Evolutionary conservation across 2,113 vertebrate genomes (phyloP), one percentile per base, ranked within the genome.

Genomic region (Macquaria ambigua): DNA sequence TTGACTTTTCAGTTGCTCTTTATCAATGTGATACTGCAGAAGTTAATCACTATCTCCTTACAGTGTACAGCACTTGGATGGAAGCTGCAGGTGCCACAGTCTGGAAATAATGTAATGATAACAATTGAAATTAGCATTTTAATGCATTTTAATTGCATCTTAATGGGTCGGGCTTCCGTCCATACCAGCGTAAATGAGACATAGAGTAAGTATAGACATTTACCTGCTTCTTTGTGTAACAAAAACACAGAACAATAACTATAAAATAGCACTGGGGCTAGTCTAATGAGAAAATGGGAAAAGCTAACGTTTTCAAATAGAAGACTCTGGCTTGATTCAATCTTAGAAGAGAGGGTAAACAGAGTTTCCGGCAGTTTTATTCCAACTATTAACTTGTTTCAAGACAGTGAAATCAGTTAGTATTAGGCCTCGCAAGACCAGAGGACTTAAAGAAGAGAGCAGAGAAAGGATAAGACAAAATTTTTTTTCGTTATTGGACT

Each of bases 131-230:
- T 91, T 84, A 72, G 63, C 67, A 82, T 89, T 87, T 84, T 78
- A 89, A 88, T 92, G 52, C 39, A 81, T 87, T 88, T 86, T 83
- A 81, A 89, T 93, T 83, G 64, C 48, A 76, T 55, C 86, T 14
- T 70, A 87, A 82, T 79, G 82, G 34, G 31, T 20, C 67, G 25
- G 1, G 50, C 66, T 41, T 73, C 59, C 6, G 0, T 74, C 82
- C 70, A 82, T 52, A 62, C 4, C 3, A 5, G 3, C 31, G 34
- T 16, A 55, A 81, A 80, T 62, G 58, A 75, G 61, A 81, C 72
- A 53, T 0, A 50, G 64, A 63, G 10, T 41, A 72, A 59, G 7
- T 39, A 16, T 12, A 48, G 48, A 64, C 6, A 23, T 70, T 63
- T 66, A 77, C 46, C 37, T 53, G 71, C 1, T 50, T 62, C 56